phyloP scores from a whole-genome alignment of 2,113 vertebrate species.

The Abramis brama region DNA sequence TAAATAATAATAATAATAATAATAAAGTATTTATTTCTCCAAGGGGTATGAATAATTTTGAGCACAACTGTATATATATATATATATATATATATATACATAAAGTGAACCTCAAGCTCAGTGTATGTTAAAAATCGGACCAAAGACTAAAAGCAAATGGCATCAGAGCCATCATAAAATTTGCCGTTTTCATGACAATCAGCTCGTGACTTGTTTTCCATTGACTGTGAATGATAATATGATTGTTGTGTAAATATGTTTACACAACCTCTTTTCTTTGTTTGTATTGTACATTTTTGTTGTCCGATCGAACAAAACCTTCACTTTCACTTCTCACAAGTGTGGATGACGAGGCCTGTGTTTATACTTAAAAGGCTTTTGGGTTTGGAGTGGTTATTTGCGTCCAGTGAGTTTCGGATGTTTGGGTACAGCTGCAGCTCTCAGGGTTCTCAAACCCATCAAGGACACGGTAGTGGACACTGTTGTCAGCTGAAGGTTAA shows the following conservation, averaged over 20 bases:
- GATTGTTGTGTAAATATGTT: neutral
- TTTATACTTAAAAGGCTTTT: neutral
- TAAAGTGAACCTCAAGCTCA: neutral
- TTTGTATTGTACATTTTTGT: neutral
- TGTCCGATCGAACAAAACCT: neutral
- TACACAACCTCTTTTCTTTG: neutral
- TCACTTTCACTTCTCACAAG: neutral
- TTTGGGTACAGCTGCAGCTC: neutral
- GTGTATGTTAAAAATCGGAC: neutral
- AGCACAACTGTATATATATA: too few relatives aligned
- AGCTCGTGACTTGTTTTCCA: neutral
- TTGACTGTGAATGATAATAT: too few relatives aligned
- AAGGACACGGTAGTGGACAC: neutral
- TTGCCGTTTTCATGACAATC: neutral
- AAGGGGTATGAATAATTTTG: too few relatives aligned
- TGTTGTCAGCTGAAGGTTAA: constrained; percentile 24
- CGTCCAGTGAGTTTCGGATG: neutral
- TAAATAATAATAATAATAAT: too few relatives aligned
- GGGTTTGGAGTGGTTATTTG: neutral
- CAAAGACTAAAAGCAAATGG: neutral
- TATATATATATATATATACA: too few relatives aligned
- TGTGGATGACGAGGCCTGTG: neutral
- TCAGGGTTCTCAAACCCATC: neutral
- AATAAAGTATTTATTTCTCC: too few relatives aligned
- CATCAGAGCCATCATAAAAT: neutral